Evolutionary conservation across 2,888 invertebrate genomes (phyloP).

Genomic region (Deroplatys truncata): DNA sequence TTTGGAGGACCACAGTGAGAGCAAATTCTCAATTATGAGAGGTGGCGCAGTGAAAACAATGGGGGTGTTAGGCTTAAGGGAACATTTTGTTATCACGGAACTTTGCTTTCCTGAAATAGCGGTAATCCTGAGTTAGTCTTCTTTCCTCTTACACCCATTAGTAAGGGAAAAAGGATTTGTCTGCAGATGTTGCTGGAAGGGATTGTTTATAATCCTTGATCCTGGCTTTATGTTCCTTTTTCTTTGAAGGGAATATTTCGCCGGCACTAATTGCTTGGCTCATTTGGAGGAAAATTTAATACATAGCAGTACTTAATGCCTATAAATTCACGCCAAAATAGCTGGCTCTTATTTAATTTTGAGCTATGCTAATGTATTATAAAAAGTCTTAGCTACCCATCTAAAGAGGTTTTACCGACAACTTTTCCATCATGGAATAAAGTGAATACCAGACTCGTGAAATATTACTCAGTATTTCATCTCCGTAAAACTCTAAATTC

Average conservation of each 20-base stretch:
- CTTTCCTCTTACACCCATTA: background rate
- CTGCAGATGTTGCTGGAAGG: background rate
- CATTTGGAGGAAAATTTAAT: background rate
- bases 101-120: background rate
- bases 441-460: no score
- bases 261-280: background rate
- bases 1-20: background rate
- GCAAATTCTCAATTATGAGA: background rate
- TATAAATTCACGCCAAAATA: background rate
- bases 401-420: no score
- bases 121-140: background rate
- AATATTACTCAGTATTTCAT: no score
- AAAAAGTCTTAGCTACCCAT: background rate
- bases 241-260: background rate
- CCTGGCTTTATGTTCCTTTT: background rate
- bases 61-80: background rate
- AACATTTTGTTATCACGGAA: background rate
- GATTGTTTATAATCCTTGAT: background rate
- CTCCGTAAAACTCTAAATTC: no score
- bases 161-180: background rate
- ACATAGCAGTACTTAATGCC: background rate
- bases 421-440: background rate
- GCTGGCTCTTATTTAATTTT: background rate
- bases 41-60: background rate
- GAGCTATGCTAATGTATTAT: background rate